A percentile compares a stretch with the other conserved stretches of the same genome.
Conservation (phyloP, 2,113 vertebrate genomes). For the Gallinago undulata region DNA sequence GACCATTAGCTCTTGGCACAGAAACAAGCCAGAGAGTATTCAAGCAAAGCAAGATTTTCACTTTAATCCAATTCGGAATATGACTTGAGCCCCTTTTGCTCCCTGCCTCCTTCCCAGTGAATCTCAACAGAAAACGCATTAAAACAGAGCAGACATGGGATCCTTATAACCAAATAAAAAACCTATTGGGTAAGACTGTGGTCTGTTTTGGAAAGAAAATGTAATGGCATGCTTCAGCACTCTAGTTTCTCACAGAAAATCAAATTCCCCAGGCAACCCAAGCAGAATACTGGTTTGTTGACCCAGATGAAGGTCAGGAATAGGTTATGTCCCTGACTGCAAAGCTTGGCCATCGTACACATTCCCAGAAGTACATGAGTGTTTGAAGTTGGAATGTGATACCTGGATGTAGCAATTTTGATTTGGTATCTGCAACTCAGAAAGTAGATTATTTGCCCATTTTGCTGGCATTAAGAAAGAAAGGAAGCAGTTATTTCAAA, state of each 20-base stretch:
- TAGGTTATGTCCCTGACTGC: not conserved
- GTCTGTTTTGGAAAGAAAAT: not conserved
- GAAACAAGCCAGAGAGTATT: not conserved
- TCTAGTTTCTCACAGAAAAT: not conserved
- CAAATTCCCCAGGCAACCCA: not conserved
- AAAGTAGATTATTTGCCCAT: not conserved
- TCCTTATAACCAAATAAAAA: not conserved
- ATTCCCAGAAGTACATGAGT: too few species aligned
- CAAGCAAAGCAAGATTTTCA: not conserved
- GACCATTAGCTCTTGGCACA: not conserved
- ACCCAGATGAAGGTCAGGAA: not conserved
- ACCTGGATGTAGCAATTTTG: not conserved
- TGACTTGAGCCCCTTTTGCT: not conserved
- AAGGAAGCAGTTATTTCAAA: not conserved
- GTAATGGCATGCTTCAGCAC: not conserved
- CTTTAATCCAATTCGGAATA: not conserved
- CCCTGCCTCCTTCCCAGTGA: not conserved
- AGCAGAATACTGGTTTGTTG: not conserved
- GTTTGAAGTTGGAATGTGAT: not conserved
- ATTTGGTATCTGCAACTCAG: not conserved
- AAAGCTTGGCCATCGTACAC: not conserved
- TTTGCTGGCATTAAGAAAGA: not conserved
- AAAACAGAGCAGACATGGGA: not conserved
- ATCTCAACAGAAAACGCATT: not conserved
- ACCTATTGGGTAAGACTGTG: fast-evolving